Percentiles rank a stretch among this genome's conserved stretches.
phyloP scores from a whole-genome alignment of 2,113 vertebrate species.

The Pseudorhombus dupliciocellatus region DNA sequence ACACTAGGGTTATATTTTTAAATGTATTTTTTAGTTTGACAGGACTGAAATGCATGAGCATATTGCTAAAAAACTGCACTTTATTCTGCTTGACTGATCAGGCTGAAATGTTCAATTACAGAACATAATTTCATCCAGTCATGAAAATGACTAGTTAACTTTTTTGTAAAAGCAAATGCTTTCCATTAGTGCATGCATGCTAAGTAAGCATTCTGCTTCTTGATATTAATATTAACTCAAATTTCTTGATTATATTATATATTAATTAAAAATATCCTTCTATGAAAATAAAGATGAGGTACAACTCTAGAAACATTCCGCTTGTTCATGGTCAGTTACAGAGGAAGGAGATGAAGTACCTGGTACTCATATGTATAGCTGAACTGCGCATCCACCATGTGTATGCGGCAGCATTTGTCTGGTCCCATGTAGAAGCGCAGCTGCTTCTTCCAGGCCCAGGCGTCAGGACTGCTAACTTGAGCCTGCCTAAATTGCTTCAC shows the following conservation, averaged over 20 bases:
- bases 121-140: background rate
- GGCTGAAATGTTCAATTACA: background rate
- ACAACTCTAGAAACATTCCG: background rate
- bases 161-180: background rate
- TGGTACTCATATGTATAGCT: slow-evolving; percentile 97
- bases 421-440: slow-evolving; percentile 92
- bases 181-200: background rate
- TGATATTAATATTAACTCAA: background rate
- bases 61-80: background rate
- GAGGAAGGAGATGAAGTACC: slow-evolving; percentile 75
- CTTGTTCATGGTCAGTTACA: background rate
- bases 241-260: no score
- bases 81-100: background rate
- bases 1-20: background rate
- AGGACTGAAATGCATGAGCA: background rate
- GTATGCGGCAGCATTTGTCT: slow-evolving; percentile 85
- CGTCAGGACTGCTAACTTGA: slow-evolving; percentile 81
- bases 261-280: background rate
- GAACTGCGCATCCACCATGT: slow-evolving; percentile 96
- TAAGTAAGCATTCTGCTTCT: background rate
- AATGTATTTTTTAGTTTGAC: background rate
- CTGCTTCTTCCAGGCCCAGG: slow-evolving; percentile 96
- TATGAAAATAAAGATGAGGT: background rate
- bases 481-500: slow-evolving; percentile 88
- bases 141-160: background rate